Base-by-base conservation (phyloP, 2,797 vertebrate species). In the Urophycis tenuis region DNA sequence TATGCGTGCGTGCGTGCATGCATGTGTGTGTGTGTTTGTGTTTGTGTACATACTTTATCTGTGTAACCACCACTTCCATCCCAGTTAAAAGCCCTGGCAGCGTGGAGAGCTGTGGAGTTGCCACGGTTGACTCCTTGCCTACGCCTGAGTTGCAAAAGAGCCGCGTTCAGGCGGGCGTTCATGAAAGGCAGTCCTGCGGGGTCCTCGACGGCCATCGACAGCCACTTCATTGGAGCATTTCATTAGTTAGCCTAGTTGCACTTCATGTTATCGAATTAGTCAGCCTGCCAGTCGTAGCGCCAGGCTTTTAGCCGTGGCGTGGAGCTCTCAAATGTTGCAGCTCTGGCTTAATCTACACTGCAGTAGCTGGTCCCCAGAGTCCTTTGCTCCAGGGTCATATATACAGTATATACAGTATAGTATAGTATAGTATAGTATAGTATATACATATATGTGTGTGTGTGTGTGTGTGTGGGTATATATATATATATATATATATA, bases 141-240 rank as follows among this genome's bases (percentile, higher is more conserved):
- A 22, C 35, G 29, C 75, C 79, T 71, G 77, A 81, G 81, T 81
- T 81, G 80, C 74, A 83, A 82, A 84, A 83, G 79, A 83, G 76
- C 49, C 73, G 36, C n/a, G 75, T 82, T 78, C 74, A 78, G 80
- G 78, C 83, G 2, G 84, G 85, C 81, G 33, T 86, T 89, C 79
- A 80, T 86, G 73, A 81, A 82, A 82, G 85, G 79, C 79, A 75
- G 87, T 81, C 86, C 84, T 82, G 81, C 77, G 1, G 81, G 83
- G 83, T 81, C 87, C 87, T 87, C 75, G 0, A 74, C 74, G 32
- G 73, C 80, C 83, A 85, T 87, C 79, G 78, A 78, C 83, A 79
- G 79, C 77, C 83, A 84, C 86, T 86, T 81, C 77, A 82, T 36
- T 35, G 25, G 76, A 87, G 77, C 78, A 60, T 72, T 84, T 87